Base-by-base conservation (phyloP, 2,888 invertebrate genomes). In the Ormyrus rosae region DNA sequence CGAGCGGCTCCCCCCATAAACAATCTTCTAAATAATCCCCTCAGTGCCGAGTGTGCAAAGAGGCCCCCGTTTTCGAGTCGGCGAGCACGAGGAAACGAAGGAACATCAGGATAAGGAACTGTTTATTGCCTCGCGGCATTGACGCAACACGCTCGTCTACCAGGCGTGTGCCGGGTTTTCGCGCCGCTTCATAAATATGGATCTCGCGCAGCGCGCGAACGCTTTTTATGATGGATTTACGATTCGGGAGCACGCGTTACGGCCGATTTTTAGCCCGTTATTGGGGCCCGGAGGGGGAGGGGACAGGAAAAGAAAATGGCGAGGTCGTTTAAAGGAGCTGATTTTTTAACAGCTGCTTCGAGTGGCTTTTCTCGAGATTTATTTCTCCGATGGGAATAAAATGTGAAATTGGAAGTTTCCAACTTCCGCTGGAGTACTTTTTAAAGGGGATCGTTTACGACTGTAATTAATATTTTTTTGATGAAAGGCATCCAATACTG, bases 181-280 rank as follows among this genome's bases (percentile, higher is more conserved):
- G 5, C 13, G 9, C 7, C 13, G 48, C 72, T 72, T 75, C 69
- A 75, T 80, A 75, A 74, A 79, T 79, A 79, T 70, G 58, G 53
- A 79, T 64, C 67, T 69, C 53, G 63, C 34, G n/a, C 68, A 45
- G 53, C 10, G 64, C n/a, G 45, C n/a, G 7, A 56, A 34, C 48
- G 45, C 46, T 71, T 70, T 80, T 80, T 80, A 70, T 58, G 70
- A 80, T 34, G 10, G 60, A 74, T 75, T 74, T 75, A 80, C 64
- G 60, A 70, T 75, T 79, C 10, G 53, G 19, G 34, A 34, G 34
- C 34, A 34, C 34, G 34, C 34, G 34, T 34, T 34, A 34, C 9
- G 6, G 56, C 13, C 34, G 65, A 58, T 58, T 65, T 64, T 65
- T 65, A 46, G 8, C 10, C 10, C 2, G 13, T 50, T 34, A 45